A percentile compares a stretch with the other conserved stretches of the same genome.
Evolutionary conservation across 2,113 vertebrate genomes (phyloP).

Genomic region (Stegastes partitus): DNA sequence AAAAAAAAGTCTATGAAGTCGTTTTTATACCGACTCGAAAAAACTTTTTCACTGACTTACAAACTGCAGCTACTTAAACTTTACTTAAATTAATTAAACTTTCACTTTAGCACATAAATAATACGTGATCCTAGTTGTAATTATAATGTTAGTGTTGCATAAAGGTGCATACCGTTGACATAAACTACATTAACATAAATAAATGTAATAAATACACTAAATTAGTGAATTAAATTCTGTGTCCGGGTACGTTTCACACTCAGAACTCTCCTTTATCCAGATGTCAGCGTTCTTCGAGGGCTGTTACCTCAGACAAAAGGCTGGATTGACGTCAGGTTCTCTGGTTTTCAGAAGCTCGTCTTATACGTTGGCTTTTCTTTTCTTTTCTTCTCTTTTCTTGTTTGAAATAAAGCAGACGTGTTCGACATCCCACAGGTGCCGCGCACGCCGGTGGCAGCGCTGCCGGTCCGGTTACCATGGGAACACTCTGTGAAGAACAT

Average conservation of each 20-base stretch:
- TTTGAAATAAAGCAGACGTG: constrained; percentile 4
- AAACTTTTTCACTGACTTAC: too few species aligned
- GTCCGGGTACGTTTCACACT: not conserved
- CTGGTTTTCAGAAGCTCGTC: constrained; percentile 6
- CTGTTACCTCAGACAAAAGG: constrained; percentile 6
- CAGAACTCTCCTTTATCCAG: not conserved
- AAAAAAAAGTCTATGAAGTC: too few species aligned
- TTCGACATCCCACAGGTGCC: constrained; percentile 48
- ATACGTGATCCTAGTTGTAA: not conserved
- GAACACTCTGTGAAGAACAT: constrained; percentile 50
- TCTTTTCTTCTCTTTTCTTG: not conserved
- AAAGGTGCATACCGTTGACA: too few species aligned
- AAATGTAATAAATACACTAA: not conserved
- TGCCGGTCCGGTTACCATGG: constrained; percentile 64
- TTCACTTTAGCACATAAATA: too few species aligned
- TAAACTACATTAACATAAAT: not conserved
- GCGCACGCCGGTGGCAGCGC: constrained; percentile 16
- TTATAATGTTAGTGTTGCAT: not conserved
- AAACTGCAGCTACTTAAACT: too few species aligned
- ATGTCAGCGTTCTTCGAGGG: not conserved
- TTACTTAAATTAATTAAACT: too few species aligned
- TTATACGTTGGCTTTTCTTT: not conserved
- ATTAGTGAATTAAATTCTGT: not conserved
- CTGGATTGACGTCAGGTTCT: constrained; percentile 14
- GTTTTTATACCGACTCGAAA: too few species aligned